Evolutionary conservation across 1,140 invertebrate species (phyloP).

Genomic region (Battus philenor): DNA sequence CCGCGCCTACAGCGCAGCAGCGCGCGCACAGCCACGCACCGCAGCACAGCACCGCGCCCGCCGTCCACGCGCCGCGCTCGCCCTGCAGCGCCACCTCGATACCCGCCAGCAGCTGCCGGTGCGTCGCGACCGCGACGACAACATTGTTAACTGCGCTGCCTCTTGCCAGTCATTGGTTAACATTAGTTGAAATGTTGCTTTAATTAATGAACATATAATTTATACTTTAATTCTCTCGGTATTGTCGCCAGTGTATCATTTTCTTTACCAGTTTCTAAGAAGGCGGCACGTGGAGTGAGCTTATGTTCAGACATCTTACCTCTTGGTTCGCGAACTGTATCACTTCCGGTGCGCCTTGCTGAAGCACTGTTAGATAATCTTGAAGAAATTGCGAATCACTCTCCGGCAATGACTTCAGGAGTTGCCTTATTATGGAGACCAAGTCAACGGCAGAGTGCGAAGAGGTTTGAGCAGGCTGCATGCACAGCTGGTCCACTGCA

Average conservation of each 20-base stretch:
- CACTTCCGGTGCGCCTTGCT: neutral
- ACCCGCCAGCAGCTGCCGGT: neutral
- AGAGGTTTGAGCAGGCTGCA: constrained; percentile 1
- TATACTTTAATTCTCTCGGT: no score
- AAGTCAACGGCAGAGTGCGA: neutral
- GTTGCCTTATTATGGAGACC: constrained; percentile 3
- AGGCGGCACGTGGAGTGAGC: no score
- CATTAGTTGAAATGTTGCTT: neutral
- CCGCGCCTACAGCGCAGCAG: neutral
- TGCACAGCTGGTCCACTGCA: constrained; percentile 16
- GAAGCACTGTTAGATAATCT: constrained; percentile 16
- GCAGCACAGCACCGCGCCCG: neutral
- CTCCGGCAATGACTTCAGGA: constrained; percentile 4
- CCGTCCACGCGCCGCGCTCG: neutral
- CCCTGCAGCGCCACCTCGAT: neutral
- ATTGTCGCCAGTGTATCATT: no score
- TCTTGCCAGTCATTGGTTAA: neutral
- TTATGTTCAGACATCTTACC: no score
- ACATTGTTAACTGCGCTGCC: no score
- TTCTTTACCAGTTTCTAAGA: no score
- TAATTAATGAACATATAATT: neutral
- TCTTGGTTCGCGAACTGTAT: constrained; percentile 13
- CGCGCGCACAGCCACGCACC: neutral
- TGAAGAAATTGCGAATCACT: constrained; percentile 16
- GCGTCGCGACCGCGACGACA: no score